A percentile compares a stretch with the other conserved stretches of the same genome.
Evolutionary conservation across 2,113 vertebrate genomes (phyloP).

Genomic region (Dunckerocampus dactyliophorus): DNA sequence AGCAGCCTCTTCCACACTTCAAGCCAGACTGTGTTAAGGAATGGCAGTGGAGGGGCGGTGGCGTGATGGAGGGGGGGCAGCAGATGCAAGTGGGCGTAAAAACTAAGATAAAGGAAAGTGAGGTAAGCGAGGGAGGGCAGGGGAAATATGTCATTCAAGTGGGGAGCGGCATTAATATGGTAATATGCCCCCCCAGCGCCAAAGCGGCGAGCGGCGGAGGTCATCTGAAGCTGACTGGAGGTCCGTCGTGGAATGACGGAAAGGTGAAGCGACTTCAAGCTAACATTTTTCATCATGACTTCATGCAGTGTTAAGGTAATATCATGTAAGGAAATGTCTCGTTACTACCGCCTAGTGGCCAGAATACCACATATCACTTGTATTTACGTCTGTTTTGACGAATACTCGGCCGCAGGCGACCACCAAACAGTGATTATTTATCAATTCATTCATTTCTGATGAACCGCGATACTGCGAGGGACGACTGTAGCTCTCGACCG

Average conservation of each 20-base stretch:
- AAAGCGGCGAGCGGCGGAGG: constrained; percentile 58
- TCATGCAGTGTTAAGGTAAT: too few species aligned
- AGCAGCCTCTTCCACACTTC: constrained; percentile 65
- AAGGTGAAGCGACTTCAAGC: constrained; percentile 45
- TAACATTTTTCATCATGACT: too few species aligned
- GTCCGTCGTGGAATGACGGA: constrained; percentile 45
- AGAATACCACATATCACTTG: too few species aligned
- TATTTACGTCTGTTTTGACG: too few species aligned
- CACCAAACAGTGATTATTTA: too few species aligned
- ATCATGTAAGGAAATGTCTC: too few species aligned
- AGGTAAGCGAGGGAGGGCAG: constrained; percentile 8
- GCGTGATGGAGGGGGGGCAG: not conserved
- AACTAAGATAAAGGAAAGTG: constrained; percentile 5
- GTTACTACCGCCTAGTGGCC: too few species aligned
- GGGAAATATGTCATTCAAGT: constrained; percentile 43
- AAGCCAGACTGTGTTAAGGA: constrained; percentile 58
- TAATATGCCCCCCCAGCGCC: constrained; percentile 53
- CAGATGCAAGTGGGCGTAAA: constrained; percentile 35
- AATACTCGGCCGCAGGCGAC: too few species aligned
- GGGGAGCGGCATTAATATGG: constrained; percentile 65
- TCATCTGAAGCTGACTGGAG: constrained; percentile 54
- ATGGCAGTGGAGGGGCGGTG: constrained; percentile 22
- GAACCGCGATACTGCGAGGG: too few species aligned
- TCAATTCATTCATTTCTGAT: too few species aligned
- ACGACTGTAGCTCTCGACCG: too few species aligned